phyloP scores from a whole-genome alignment of 1,140 invertebrate species.

The Solenopsis invicta region DNA sequence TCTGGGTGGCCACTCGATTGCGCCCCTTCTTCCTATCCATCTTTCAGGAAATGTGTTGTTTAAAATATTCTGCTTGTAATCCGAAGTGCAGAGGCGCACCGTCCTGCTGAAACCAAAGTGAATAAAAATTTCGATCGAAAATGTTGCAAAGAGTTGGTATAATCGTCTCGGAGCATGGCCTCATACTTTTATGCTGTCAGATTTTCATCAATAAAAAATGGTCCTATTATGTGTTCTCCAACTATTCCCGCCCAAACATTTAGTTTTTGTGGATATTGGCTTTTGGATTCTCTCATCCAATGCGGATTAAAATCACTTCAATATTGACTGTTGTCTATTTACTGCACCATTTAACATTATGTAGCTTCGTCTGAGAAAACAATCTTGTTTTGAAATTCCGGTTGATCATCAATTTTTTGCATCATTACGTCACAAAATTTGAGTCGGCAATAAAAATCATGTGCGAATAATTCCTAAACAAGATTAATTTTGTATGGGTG shows the following conservation, averaged over 20 bases:
- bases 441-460: neutral
- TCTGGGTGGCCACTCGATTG: too few species aligned
- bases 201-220: slow-evolving; percentile 10
- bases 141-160: neutral
- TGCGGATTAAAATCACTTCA: slow-evolving; percentile 15
- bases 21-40: too few species aligned
- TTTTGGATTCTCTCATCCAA: neutral
- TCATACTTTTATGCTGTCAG: neutral
- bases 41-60: slow-evolving; percentile 13
- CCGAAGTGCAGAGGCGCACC: too few species aligned
- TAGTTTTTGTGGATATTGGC: slow-evolving; percentile 20
- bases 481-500: too few species aligned
- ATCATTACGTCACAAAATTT: slow-evolving; percentile 15
- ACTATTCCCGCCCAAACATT: slow-evolving; percentile 29
- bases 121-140: slow-evolving; percentile 17
- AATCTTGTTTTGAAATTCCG: neutral
- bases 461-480: neutral
- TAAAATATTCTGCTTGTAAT: neutral
- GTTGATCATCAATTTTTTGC: neutral
- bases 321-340: neutral
- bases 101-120: slow-evolving; percentile 19
- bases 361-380: neutral
- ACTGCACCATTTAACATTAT: neutral
- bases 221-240: slow-evolving; percentile 5
- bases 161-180: neutral